Conservation (phyloP, 2,113 vertebrate genomes). For the Mirounga angustirostris region DNA sequence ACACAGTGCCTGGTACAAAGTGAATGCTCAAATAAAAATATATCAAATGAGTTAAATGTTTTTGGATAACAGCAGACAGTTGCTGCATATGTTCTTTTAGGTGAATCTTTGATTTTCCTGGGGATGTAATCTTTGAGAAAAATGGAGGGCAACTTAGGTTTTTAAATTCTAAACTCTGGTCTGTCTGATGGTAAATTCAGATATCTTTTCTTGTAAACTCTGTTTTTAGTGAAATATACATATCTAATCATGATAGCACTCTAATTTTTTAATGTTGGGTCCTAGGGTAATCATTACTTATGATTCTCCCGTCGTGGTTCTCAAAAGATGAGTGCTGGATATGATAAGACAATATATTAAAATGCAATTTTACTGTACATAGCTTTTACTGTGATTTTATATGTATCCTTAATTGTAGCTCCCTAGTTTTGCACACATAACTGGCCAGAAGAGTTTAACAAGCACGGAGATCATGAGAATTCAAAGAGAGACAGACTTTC, state of each 20-base stretch:
- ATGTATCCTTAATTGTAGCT: constrained; percentile 84
- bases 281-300: not conserved
- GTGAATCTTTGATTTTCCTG: constrained; percentile 21
- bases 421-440: constrained; percentile 72
- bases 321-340: not conserved
- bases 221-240: not conserved
- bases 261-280: constrained; percentile 20
- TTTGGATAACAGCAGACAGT: not conserved
- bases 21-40: not conserved
- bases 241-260: not conserved
- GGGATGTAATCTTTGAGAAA: constrained; percentile 27
- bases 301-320: constrained; percentile 13
- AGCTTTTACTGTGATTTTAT: not conserved
- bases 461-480: constrained; percentile 86
- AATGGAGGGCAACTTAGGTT: not conserved
- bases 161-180: constrained; percentile 37
- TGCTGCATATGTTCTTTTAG: not conserved
- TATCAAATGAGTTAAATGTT: not conserved
- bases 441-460: constrained; percentile 84
- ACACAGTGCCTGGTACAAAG: not conserved
- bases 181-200: not conserved
- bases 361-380: not conserved
- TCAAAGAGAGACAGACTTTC: constrained; percentile 88
- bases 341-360: not conserved
- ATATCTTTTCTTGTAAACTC: constrained; percentile 12